Conservation (phyloP, 2,888 invertebrate species). For the Sclerodermus sp. region DNA sequence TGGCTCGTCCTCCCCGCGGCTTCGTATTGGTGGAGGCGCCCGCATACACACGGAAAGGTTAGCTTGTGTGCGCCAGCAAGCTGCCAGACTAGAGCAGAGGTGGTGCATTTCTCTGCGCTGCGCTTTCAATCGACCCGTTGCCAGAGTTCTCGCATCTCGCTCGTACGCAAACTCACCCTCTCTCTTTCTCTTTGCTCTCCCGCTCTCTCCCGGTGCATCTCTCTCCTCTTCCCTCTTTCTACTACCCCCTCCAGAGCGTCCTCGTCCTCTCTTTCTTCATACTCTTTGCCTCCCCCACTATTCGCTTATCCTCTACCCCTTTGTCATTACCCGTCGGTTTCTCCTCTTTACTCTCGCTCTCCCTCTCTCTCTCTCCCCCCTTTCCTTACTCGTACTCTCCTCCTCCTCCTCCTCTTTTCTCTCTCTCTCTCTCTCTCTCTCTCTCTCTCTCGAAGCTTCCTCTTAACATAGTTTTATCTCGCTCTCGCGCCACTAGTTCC, state of each 20-base stretch:
- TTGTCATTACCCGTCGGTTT: constrained; percentile 17
- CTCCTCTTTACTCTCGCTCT: constrained; percentile 11
- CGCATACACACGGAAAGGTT: background rate
- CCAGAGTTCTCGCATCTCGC: too few species aligned
- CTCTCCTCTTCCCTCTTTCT: background rate
- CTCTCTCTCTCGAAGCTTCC: background rate
- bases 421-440: background rate
- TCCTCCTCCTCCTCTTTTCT: constrained; percentile 1
- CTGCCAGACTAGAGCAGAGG: constrained; percentile 46
- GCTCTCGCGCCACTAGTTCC: too few species aligned
- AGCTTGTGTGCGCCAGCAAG: constrained; percentile 41
- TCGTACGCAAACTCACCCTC: constrained; percentile 22
- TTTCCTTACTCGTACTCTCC: constrained; percentile 1
- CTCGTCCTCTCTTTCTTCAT: background rate
- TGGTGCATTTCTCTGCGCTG: constrained; percentile 56
- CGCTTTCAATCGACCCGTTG: constrained; percentile 57
- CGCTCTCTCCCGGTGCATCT: constrained; percentile 13
- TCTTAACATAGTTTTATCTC: background rate
- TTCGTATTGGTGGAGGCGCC: constrained; percentile 44
- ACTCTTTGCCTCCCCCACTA: background rate
- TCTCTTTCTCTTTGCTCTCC: constrained; percentile 22
- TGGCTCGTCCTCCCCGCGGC: constrained; percentile 45
- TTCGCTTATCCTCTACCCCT: constrained; percentile 11
- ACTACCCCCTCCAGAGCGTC: constrained; percentile 3
- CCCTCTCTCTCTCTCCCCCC: constrained; percentile 5